Percentiles rank a stretch among this genome's conserved stretches.
These are phyloP conservation scores for Hydroisotoma schaefferi DNA, from an alignment of 2,888 invertebrate genomes.

Conservation along the genomic window DNA sequence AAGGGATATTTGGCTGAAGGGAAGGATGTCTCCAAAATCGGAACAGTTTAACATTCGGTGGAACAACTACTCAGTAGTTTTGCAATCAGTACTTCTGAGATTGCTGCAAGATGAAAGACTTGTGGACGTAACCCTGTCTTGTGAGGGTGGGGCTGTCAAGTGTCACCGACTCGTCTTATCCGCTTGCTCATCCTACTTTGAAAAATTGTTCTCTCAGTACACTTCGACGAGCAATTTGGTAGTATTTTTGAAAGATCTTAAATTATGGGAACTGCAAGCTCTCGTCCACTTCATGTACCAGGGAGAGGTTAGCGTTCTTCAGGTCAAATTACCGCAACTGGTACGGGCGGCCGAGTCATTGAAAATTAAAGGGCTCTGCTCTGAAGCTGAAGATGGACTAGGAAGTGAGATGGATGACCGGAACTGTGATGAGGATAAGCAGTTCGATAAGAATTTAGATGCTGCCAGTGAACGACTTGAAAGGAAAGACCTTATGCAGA, in stretches of 20 bases:
- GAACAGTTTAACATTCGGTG: slow-evolving; percentile 60
- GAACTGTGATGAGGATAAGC: slow-evolving; percentile 33
- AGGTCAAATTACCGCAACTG: slow-evolving; percentile 75
- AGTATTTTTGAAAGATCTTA: slow-evolving; percentile 77
- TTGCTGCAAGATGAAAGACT: slow-evolving; percentile 74
- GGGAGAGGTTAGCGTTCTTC: slow-evolving; percentile 81
- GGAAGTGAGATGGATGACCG: slow-evolving; percentile 26
- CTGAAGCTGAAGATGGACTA: slow-evolving; percentile 28
- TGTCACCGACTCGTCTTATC: slow-evolving; percentile 73
- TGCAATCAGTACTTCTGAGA: slow-evolving; percentile 72
- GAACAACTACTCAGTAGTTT: slow-evolving; percentile 77
- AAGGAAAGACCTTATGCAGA: slow-evolving; percentile 17
- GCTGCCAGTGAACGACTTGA: slow-evolving; percentile 34
- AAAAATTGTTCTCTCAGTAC: slow-evolving; percentile 72
- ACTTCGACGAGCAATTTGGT: slow-evolving; percentile 62
- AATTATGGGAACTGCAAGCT: slow-evolving; percentile 77
- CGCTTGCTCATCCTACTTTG: slow-evolving; percentile 80
- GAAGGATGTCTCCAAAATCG: no score
- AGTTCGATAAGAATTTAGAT: no score
- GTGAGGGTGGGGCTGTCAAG: slow-evolving; percentile 78
- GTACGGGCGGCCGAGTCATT: slow-evolving; percentile 77
- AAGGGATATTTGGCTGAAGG: no score
- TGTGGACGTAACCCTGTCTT: slow-evolving; percentile 83
- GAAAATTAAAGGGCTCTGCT: slow-evolving; percentile 68
- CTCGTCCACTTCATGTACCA: slow-evolving; percentile 87